phyloP scores from a whole-genome alignment of 2,888 invertebrate species.

The Malthinus seriepunctatus region DNA sequence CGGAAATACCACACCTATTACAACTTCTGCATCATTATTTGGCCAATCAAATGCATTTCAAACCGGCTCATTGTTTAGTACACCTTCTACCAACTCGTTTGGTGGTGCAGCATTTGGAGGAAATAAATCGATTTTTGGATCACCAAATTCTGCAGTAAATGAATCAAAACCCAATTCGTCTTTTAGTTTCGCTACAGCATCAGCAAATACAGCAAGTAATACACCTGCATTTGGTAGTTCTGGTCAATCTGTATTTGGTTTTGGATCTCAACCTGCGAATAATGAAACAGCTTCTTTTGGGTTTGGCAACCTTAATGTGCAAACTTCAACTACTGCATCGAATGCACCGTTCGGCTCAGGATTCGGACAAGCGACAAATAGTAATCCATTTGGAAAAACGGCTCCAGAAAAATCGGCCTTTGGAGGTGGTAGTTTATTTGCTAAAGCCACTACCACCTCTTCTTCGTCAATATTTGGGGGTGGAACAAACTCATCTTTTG shows the following conservation, averaged over 20 bases:
- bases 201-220: slow-evolving; percentile 19
- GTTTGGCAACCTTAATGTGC: slow-evolving; percentile 25
- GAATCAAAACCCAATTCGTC: slow-evolving; percentile 32
- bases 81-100: slow-evolving; percentile 20
- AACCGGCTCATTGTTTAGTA: slow-evolving; percentile 31
- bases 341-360: slow-evolving; percentile 42
- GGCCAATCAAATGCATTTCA: neutral
- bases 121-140: slow-evolving; percentile 17
- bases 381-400: slow-evolving; percentile 30
- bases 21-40: neutral
- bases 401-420: slow-evolving; percentile 24
- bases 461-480: slow-evolving; percentile 25
- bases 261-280: slow-evolving; percentile 31
- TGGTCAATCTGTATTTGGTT: slow-evolving; percentile 30
- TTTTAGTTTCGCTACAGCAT: slow-evolving; percentile 34
- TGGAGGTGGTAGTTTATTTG: slow-evolving; percentile 30
- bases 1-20: neutral
- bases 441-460: slow-evolving; percentile 21
- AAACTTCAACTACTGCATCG: slow-evolving; percentile 25
- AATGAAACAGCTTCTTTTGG: slow-evolving; percentile 18
- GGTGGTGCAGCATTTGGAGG: slow-evolving; percentile 22
- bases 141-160: slow-evolving; percentile 5
- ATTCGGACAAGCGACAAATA: slow-evolving; percentile 46
- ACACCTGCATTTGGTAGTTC: slow-evolving; percentile 27
- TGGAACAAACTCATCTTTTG: slow-evolving; percentile 14